Percentiles rank a stretch among this genome's conserved stretches.
Conservation (phyloP, 2,113 vertebrate genomes). For the Onychostoma macrolepis region DNA sequence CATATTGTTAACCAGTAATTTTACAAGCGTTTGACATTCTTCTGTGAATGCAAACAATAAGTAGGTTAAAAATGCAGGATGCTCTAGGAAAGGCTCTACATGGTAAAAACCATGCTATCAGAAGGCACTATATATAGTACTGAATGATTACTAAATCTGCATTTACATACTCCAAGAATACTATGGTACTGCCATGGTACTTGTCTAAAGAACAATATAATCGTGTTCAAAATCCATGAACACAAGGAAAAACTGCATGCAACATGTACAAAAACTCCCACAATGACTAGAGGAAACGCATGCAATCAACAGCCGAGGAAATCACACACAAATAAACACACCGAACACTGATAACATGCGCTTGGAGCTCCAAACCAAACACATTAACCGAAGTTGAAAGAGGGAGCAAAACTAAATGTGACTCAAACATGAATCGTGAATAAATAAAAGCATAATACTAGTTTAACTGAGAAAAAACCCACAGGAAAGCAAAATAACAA, state of each 20-base stretch:
- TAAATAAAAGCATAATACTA: background rate
- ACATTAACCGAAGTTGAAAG: background rate
- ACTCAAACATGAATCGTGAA: background rate
- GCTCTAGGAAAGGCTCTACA: background rate
- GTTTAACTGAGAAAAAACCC: background rate
- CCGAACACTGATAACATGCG: background rate
- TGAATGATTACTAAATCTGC: background rate
- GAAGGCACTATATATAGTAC: background rate
- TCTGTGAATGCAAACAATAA: background rate
- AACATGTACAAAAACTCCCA: background rate
- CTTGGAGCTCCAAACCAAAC: background rate
- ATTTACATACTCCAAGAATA: background rate
- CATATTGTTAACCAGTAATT: constrained; percentile 15
- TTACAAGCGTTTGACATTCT: constrained; percentile 22
- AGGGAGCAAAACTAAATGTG: background rate
- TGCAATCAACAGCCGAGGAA: background rate
- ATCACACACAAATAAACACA: background rate
- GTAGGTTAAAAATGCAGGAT: background rate
- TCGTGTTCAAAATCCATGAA: background rate
- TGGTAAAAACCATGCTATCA: background rate
- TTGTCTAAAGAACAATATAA: background rate
- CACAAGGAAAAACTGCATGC: background rate
- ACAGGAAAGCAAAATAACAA: background rate
- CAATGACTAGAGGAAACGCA: background rate
- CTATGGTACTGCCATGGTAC: background rate